Conservation (phyloP, 2,888 invertebrate genomes). For the Campoplex capitator region DNA sequence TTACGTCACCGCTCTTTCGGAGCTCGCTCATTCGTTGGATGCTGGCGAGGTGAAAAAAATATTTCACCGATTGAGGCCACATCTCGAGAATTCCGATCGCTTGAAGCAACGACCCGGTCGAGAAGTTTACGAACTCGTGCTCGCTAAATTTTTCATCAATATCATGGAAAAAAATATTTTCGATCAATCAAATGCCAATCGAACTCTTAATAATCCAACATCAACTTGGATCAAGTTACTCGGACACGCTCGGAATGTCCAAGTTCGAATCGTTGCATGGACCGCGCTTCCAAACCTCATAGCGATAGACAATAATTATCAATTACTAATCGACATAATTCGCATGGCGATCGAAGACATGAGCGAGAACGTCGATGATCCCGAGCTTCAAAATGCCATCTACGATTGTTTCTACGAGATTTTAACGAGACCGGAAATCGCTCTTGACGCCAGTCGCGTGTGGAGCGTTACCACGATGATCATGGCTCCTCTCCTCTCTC, state of each 20-base stretch:
- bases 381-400: constrained; percentile 76
- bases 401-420: constrained; percentile 76
- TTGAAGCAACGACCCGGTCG: constrained; percentile 77
- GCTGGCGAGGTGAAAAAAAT: constrained; percentile 63
- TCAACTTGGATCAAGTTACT: constrained; percentile 70
- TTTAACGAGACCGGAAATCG: constrained; percentile 31
- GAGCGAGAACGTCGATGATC: constrained; percentile 71
- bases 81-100: constrained; percentile 70
- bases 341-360: constrained; percentile 37
- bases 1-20: constrained; percentile 73
- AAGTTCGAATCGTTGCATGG: constrained; percentile 77
- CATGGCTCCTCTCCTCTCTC: constrained; percentile 33
- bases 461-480: constrained; percentile 26
- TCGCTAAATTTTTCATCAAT: constrained; percentile 72
- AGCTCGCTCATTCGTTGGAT: constrained; percentile 65
- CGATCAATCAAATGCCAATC: not conserved
- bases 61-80: constrained; percentile 63
- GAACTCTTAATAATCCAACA: not conserved
- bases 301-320: constrained; percentile 42
- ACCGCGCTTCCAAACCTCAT: constrained; percentile 58
- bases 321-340: constrained; percentile 63
- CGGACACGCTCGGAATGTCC: constrained; percentile 68
- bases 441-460: constrained; percentile 8
- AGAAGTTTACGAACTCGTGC: constrained; percentile 77
- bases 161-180: constrained; percentile 38